phyloP scores from a whole-genome alignment of 2,888 invertebrate species.

The Volucella zonaria region DNA sequence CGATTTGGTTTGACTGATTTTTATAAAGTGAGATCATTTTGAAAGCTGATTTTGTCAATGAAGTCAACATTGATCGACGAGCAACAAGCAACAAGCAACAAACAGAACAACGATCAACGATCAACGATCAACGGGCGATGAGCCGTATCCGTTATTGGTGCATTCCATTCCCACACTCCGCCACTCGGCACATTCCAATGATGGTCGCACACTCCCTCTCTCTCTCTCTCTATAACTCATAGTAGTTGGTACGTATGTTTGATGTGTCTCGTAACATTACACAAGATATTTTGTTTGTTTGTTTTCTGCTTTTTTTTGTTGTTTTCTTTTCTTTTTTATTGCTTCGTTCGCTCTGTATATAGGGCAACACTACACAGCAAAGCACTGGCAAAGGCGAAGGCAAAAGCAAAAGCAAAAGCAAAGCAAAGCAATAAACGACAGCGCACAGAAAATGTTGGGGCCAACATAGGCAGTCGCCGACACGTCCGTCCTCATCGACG shows the following conservation, averaged over 20 bases:
- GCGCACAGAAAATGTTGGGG: slow-evolving; percentile 42
- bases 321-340: slow-evolving; percentile 35
- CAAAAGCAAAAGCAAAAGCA: too few relatives aligned
- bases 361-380: slow-evolving; percentile 57
- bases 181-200: slow-evolving; percentile 67
- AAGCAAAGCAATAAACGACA: slow-evolving; percentile 27
- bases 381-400: not conserved
- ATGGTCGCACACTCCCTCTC: slow-evolving; percentile 49
- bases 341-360: slow-evolving; percentile 50
- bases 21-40: slow-evolving; percentile 83
- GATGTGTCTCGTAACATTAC: slow-evolving; percentile 47
- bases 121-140: not conserved
- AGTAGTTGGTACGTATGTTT: slow-evolving; percentile 3
- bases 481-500: not conserved
- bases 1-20: slow-evolving; percentile 83
- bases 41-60: slow-evolving; percentile 84
- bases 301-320: slow-evolving; percentile 33
- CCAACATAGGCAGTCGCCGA: slow-evolving; percentile 54
- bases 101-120: not conserved
- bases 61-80: slow-evolving; percentile 78
- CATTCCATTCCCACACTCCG: slow-evolving; percentile 69
- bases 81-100: too few relatives aligned
- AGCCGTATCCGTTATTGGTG: slow-evolving; percentile 55
- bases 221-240: too few relatives aligned
- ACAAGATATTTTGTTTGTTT: slow-evolving; percentile 63